Base-by-base conservation (phyloP, 92 coral and sea anemone genomes). In the Phymanthus crucifer region DNA sequence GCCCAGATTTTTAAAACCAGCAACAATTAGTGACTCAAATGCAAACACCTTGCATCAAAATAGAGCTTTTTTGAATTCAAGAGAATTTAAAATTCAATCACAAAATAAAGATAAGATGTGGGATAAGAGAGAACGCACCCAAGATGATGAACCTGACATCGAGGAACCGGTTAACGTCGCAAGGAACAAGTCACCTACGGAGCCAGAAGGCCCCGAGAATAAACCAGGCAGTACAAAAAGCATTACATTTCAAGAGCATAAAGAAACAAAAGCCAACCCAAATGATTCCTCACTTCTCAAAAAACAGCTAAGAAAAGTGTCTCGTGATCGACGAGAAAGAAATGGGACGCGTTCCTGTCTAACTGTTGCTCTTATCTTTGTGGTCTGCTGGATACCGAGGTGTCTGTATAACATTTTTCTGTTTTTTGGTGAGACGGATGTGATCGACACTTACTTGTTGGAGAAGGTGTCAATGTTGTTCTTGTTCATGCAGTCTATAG, bases 361-460 rank as follows among this genome's bases (percentile, higher is more conserved):
- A 57, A 67, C 86, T 0, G 77, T 91, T 4, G 87, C 78, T 18
- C 31, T 91, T 21, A 52, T 89, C 6, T 91, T 86, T 66, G 66
- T 89, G 0, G 78, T 78, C 3, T 82, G 93, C 66, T 91, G 95
- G 93, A 82, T 85, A 43, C 95, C 95, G 0, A 81, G 95, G 2
- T 61, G 76, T 29, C 38, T 89, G 70, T 70, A 76, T 12, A 91
- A 91, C 84, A 70, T 89, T 66, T 29, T 88, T 52, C 69, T 56
- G 4, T 56, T 80, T 19, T 79, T 89, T 36, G 1, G 43, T 2
- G 64, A 36, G 35, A 23, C 43, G 2, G 71, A 26, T 29, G 26
- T 19, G 11, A 40, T 36, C 19, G 77, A 84, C n/a, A 23, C 34
- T 26, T 31, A 32, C 24, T 32, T 85, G 16, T 78, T 91, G 4